A percentile compares a stretch with the other conserved stretches of the same genome.
Evolutionary conservation across 1,140 invertebrate species (phyloP).

Genomic region (Hyles vespertilio): DNA sequence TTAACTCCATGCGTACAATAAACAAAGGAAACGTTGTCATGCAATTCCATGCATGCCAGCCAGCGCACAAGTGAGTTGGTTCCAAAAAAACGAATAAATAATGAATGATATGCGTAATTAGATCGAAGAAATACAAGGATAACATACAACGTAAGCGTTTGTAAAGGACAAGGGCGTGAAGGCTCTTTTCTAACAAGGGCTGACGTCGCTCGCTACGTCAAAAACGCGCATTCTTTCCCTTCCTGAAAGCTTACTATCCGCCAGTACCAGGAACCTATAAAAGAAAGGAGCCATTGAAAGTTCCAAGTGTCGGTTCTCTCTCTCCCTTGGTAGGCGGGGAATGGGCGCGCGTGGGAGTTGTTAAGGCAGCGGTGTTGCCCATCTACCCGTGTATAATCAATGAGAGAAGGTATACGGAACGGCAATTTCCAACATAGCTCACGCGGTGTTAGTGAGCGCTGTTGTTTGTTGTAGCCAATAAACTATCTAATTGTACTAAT

Average conservation of each 20-base stretch:
- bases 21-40: no score
- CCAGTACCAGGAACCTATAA: slow-evolving; percentile 47
- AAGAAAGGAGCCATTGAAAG: slow-evolving; percentile 2
- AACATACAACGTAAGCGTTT: slow-evolving; percentile 48
- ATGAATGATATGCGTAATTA: slow-evolving; percentile 77
- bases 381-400: slow-evolving; percentile 43
- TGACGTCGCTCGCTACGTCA: background rate
- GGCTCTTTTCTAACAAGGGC: slow-evolving; percentile 1
- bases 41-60: no score
- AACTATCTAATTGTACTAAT: no score
- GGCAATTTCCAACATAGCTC: no score
- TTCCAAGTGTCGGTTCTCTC: background rate
- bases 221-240: slow-evolving; percentile 34
- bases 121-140: slow-evolving; percentile 68
- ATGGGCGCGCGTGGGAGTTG: slow-evolving; percentile 49
- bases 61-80: background rate
- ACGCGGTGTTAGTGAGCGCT: no score
- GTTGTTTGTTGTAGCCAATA: no score
- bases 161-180: slow-evolving; percentile 18
- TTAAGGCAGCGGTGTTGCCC: slow-evolving; percentile 61
- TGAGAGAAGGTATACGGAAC: slow-evolving; percentile 22
- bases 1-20: no score
- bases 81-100: slow-evolving; percentile 35
- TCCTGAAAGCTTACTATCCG: slow-evolving; percentile 69
- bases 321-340: slow-evolving; percentile 27